Conservation (phyloP, 1,140 invertebrate genomes). For the Scylla paramamosain region DNA sequence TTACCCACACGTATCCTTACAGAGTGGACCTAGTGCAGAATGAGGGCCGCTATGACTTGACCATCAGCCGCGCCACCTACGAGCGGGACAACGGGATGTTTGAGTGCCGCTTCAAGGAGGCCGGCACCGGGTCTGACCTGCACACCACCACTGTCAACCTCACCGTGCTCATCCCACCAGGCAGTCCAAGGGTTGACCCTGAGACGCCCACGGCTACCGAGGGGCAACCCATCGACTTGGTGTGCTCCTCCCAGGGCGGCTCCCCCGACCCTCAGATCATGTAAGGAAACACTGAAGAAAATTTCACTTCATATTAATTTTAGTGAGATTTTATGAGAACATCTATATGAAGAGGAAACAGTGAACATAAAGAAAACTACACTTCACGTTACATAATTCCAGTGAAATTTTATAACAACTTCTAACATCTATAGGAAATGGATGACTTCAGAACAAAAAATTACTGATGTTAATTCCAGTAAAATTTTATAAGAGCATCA, state of each 20-base stretch:
- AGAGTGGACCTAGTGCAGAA: slow-evolving; percentile 88
- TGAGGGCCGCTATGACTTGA: slow-evolving; percentile 92
- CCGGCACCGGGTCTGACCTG: slow-evolving; percentile 89
- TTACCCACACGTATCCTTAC: slow-evolving; percentile 61
- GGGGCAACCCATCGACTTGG: slow-evolving; percentile 85
- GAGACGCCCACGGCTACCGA: slow-evolving; percentile 88
- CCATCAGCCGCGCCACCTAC: slow-evolving; percentile 86
- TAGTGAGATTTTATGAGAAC: no score
- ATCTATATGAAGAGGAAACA: no score
- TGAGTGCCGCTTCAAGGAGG: slow-evolving; percentile 92
- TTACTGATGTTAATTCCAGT: no score
- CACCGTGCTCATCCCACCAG: slow-evolving; percentile 91
- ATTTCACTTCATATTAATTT: no score
- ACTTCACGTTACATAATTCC: no score
- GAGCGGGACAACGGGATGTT: slow-evolving; percentile 94
- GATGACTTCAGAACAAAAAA: no score
- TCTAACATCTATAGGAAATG: no score
- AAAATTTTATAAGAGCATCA: no score
- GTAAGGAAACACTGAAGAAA: slow-evolving; percentile 51
- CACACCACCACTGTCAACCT: slow-evolving; percentile 91
- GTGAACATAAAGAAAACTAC: no score
- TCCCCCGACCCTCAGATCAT: slow-evolving; percentile 91
- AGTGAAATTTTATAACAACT: no score
- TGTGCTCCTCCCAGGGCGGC: slow-evolving; percentile 91
- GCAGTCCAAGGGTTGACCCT: slow-evolving; percentile 88